Evolutionary conservation across 2,113 vertebrate genomes (phyloP).

Genomic region (Phycodurus eques): DNA sequence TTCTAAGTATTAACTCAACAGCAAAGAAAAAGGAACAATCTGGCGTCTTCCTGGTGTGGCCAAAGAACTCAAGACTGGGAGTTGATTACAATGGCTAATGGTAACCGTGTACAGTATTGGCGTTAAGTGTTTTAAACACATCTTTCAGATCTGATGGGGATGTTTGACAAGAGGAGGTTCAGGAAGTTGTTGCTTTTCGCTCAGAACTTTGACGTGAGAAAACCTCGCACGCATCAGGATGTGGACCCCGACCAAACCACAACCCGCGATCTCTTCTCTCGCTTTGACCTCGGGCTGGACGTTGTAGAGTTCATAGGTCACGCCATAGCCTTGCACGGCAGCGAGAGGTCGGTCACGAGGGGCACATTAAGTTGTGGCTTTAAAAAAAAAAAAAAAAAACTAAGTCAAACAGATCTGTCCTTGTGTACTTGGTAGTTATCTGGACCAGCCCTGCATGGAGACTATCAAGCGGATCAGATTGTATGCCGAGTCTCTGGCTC

Average conservation of each 20-base stretch:
- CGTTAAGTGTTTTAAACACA: background rate
- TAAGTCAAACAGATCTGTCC: background rate
- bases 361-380: background rate
- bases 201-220: slow-evolving; percentile 83
- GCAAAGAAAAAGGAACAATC: too few relatives aligned
- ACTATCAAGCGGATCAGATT: slow-evolving; percentile 68
- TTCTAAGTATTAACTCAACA: too few relatives aligned
- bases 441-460: slow-evolving; percentile 71
- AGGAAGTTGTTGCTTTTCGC: slow-evolving; percentile 86
- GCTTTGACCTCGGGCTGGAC: slow-evolving; percentile 88
- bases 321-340: slow-evolving; percentile 85
- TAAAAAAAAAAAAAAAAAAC: background rate
- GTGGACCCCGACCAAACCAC: slow-evolving; percentile 83
- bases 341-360: slow-evolving; percentile 81
- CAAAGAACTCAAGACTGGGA: too few relatives aligned
- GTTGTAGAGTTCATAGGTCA: slow-evolving; percentile 91
- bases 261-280: slow-evolving; percentile 85
- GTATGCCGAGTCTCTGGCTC: slow-evolving; percentile 69
- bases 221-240: slow-evolving; percentile 82
- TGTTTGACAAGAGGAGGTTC: slow-evolving; percentile 95
- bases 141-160: slow-evolving; percentile 85
- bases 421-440: slow-evolving; percentile 56
- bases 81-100: background rate
- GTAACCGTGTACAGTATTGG: background rate
- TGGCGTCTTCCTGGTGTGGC: too few relatives aligned